Evolutionary conservation across 2,888 invertebrate species (phyloP).

Genomic region (Dasypolia templi): DNA sequence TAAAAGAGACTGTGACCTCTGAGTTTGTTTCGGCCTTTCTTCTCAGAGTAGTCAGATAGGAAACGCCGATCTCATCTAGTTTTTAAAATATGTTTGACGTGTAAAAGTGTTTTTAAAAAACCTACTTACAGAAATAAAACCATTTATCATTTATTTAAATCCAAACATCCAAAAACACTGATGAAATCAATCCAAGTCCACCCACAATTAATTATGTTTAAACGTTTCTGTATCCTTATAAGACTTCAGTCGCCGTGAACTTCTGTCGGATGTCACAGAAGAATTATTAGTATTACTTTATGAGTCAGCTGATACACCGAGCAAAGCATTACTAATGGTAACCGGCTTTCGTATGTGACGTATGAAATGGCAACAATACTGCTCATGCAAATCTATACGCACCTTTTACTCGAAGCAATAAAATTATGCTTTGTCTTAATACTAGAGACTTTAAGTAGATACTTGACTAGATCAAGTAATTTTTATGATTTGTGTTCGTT

Average conservation of each 20-base stretch:
- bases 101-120: no score
- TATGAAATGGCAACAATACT: constrained; percentile 55
- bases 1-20: no score
- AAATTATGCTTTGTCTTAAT: constrained; percentile 52
- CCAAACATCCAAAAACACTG: constrained; percentile 35
- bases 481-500: no score
- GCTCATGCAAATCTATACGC: constrained; percentile 51
- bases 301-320: constrained; percentile 45
- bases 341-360: constrained; percentile 49
- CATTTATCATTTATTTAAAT: no score
- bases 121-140: no score
- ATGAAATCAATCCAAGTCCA: constrained; percentile 54
- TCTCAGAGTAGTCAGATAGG: no score
- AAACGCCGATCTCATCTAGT: no score
- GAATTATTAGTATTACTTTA: constrained; percentile 53
- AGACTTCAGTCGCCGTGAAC: constrained; percentile 37
- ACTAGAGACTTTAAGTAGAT: constrained; percentile 3
- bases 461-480: not conserved
- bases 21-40: no score
- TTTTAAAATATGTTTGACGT: no score
- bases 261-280: constrained; percentile 52
- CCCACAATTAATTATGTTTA: constrained; percentile 55
- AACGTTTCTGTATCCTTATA: constrained; percentile 52
- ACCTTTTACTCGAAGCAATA: constrained; percentile 45
- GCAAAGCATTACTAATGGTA: constrained; percentile 51